Base-by-base conservation (phyloP, 2,888 invertebrate species). In the Ischnus inquisitorius region DNA sequence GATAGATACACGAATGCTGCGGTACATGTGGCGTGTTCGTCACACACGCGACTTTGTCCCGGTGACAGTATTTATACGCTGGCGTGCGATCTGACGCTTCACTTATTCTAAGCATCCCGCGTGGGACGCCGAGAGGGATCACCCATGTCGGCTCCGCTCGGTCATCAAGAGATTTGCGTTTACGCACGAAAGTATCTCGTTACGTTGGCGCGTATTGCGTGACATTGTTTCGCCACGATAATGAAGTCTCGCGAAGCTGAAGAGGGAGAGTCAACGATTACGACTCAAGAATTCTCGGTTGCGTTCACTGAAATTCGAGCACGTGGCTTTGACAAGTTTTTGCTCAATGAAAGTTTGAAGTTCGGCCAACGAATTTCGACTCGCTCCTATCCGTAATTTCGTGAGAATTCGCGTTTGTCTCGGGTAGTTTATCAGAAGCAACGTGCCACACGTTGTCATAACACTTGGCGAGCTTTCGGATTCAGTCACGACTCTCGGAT, bases 61-160 rank as follows among this genome's bases (percentile, higher is more conserved):
- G 34, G 69, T 46, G 46, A 51, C 16, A n/a, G 48, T 25, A 25
- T n/a, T n/a, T 48, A 46, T 8, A 22, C 10, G 46, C 28, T 28
- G 19, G 51, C 51, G 69, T 69, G 54, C 10, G 51, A 69, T 69
- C 34, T 69, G 54, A 69, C 69, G 39, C 69, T 69, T 39, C 67
- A 60, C 74, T 80, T 74, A 80, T 80, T 80, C 67, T 60, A 74
- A 74, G 74, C 67, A 41, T 16, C 46, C 6, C 22, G 74, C 79
- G 79, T 80, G 79, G 79, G 74, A 80, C 34, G 72, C 28, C 34
- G 43, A 25, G 54, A 68, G 22, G 46, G 57, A 71, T 28, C 19
- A 22, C 25, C 65, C 14, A 28, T 60, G 68, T 57, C 14, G 39
- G 54, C 34, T 65, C 43, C 65, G 8, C 34, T 34, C 34, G 34